These are phyloP conservation scores for Dipodomys stephensi DNA, from an alignment of 2,113 vertebrate genomes.

Conservation along the genomic window DNA sequence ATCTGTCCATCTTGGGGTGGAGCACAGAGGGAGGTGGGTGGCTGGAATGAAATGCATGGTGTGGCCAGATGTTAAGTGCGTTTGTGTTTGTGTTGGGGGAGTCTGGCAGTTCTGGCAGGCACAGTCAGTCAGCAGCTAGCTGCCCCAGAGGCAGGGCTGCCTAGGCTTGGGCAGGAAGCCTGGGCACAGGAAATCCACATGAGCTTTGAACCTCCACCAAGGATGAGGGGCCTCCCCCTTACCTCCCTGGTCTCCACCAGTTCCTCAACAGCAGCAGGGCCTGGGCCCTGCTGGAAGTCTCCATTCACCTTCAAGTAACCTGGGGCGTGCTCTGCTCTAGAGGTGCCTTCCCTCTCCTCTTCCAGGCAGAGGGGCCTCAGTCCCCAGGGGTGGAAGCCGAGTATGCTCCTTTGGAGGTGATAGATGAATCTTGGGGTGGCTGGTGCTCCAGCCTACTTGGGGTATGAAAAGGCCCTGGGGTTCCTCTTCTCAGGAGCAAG, in stretches of 20 bases:
- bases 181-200: neutral
- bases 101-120: neutral
- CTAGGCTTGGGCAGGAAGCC: slow-evolving; percentile 33
- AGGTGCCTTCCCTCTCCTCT: slow-evolving; percentile 37
- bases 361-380: slow-evolving; percentile 51
- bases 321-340: slow-evolving; percentile 17
- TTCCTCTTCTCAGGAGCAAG: slow-evolving; percentile 66
- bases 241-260: neutral
- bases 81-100: neutral
- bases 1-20: slow-evolving; percentile 66
- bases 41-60: slow-evolving; percentile 42
- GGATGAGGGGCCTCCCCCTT: neutral
- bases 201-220: neutral
- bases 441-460: slow-evolving; percentile 43
- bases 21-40: neutral
- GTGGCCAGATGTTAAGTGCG: neutral
- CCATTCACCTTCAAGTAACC: slow-evolving; percentile 70
- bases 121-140: slow-evolving; percentile 35
- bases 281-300: slow-evolving; percentile 5
- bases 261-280: slow-evolving; percentile 37
- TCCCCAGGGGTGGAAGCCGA: slow-evolving; percentile 60
- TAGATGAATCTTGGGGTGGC: slow-evolving; percentile 37
- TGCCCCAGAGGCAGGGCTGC: slow-evolving; percentile 20
- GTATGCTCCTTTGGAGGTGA: slow-evolving; percentile 45
- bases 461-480: slow-evolving; percentile 37